phyloP scores from a whole-genome alignment of 2,113 vertebrate species.

The Crotalus horridus region DNA sequence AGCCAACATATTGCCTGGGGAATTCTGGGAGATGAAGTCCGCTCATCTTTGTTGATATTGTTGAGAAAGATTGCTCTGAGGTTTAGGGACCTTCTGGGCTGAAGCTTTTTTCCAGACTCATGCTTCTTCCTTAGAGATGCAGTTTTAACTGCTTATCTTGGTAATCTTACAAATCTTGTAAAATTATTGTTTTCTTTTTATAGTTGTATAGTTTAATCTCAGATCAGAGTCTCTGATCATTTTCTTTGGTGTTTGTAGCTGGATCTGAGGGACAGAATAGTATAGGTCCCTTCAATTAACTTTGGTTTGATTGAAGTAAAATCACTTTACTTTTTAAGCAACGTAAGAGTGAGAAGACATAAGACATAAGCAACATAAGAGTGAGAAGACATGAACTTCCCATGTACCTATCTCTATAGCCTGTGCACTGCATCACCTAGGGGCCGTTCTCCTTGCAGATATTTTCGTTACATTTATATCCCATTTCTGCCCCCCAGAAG shows the following conservation, averaged over 20 bases:
- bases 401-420: no score
- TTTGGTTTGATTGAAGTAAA: background rate
- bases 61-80: background rate
- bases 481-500: no score
- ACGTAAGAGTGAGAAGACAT: no score
- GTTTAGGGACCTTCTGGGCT: background rate
- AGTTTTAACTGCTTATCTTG: background rate
- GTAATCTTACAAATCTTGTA: background rate
- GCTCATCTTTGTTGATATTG: background rate
- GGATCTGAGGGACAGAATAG: background rate
- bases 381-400: no score
- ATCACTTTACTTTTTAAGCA: background rate
- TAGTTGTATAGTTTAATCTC: background rate
- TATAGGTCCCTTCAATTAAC: background rate
- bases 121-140: no score
- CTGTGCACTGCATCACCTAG: no score
- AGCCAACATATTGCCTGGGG: background rate
- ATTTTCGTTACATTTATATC: no score
- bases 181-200: background rate
- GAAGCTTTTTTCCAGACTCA: no score
- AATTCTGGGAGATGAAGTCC: background rate
- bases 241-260: background rate
- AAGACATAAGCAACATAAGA: no score
- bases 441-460: no score
- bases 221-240: background rate